Percentiles rank a stretch among this genome's conserved stretches.
These are phyloP conservation scores for Periphyllus acericola DNA, from an alignment of 2,888 invertebrate species.

Conservation along the genomic window DNA sequence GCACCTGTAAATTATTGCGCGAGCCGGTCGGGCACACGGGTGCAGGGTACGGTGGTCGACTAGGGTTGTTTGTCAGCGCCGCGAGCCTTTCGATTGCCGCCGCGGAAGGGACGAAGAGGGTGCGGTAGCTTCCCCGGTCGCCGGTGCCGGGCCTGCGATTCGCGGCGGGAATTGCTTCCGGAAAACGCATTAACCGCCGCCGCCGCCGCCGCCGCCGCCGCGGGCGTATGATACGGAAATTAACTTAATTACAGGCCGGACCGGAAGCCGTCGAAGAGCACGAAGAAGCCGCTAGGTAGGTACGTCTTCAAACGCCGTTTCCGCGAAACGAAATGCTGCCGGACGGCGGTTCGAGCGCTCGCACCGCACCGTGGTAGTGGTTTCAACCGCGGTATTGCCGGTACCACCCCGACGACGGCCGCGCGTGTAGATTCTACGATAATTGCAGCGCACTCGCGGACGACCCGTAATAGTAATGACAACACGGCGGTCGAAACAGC, in stretches of 20 bases:
- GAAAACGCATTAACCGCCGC: constrained; percentile 5
- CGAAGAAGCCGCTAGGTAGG: too few species aligned
- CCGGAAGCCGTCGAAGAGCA: too few species aligned
- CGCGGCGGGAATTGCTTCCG: constrained; percentile 17
- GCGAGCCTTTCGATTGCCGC: neutral
- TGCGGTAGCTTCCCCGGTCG: neutral
- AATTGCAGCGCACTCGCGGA: neutral
- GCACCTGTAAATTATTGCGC: neutral
- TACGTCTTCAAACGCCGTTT: too few species aligned
- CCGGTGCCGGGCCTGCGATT: neutral
- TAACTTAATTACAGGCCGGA: constrained; percentile 5
- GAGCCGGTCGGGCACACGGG: neutral
- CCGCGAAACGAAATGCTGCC: too few species aligned
- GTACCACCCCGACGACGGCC: too few species aligned
- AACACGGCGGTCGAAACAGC: too few species aligned
- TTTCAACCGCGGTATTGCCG: too few species aligned
- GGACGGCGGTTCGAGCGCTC: too few species aligned
- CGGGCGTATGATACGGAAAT: constrained; percentile 2
- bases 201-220: neutral
- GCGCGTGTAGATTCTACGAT: neutral
- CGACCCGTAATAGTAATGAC: too few species aligned
- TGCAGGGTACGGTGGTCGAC: too few species aligned
- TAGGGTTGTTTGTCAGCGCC: constrained; percentile 13
- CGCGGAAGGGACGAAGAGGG: neutral
- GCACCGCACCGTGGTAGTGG: too few species aligned